Conservation (phyloP, 2,113 vertebrate genomes). For the Alethe diademata region DNA sequence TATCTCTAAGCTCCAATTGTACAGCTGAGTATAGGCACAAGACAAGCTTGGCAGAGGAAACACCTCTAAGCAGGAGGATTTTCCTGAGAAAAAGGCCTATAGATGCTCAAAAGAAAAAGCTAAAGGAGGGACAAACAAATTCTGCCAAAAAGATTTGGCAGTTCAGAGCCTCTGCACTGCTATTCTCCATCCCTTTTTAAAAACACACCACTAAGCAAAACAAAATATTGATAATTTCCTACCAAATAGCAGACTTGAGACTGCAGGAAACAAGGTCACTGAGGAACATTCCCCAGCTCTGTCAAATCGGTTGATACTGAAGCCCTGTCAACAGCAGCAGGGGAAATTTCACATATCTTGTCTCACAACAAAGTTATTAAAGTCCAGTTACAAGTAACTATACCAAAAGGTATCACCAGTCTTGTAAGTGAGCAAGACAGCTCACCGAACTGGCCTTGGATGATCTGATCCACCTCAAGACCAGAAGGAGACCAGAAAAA, state of each 20-base stretch:
- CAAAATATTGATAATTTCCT: background rate
- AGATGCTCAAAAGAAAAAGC: background rate
- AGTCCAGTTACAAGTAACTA: background rate
- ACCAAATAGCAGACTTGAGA: background rate
- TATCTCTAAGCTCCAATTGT: fast-evolving
- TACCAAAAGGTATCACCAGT: background rate
- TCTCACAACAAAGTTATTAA: background rate
- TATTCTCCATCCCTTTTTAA: background rate
- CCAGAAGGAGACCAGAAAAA: background rate
- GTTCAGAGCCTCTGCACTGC: background rate
- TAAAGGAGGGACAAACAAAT: background rate
- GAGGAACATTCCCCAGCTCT: background rate
- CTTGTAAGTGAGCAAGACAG: background rate
- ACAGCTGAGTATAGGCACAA: background rate
- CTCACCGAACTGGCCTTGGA: background rate
- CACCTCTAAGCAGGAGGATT: background rate
- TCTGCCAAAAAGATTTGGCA: background rate
- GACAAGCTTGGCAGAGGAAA: background rate
- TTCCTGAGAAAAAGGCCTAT: background rate
- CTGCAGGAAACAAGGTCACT: background rate
- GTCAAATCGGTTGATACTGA: background rate
- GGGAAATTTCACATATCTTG: background rate
- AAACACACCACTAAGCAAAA: background rate
- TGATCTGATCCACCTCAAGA: background rate
- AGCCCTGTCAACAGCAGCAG: background rate